A percentile compares a stretch with the other conserved stretches of the same genome.
Evolutionary conservation across 2,113 vertebrate species (phyloP).

Genomic region (Daphoenositta chrysoptera): DNA sequence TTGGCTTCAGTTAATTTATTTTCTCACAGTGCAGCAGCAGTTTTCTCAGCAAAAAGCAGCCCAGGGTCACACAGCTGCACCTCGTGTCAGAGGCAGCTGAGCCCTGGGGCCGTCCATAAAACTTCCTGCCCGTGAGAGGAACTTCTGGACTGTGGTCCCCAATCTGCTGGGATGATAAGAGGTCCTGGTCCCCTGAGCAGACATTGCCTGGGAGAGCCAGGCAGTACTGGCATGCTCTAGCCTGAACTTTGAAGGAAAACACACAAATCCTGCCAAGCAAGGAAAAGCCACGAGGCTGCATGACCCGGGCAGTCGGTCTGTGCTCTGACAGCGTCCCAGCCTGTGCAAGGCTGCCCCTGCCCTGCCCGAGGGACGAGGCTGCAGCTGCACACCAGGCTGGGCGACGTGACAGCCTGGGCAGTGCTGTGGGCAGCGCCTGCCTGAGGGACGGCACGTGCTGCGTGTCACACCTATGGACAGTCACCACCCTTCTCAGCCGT

Average conservation of each 20-base stretch:
- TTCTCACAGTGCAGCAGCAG: neutral
- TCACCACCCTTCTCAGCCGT: fast-evolving
- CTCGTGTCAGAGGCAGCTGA: neutral
- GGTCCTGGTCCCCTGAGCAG: neutral
- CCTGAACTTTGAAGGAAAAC: neutral
- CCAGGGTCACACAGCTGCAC: neutral
- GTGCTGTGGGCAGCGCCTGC: neutral
- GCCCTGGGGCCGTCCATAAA: neutral
- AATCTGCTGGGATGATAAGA: neutral
- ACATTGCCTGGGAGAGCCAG: neutral
- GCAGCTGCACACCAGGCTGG: neutral
- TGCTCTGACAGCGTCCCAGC: neutral
- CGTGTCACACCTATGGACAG: fast-evolving
- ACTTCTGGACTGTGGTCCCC: neutral
- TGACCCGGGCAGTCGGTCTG: neutral
- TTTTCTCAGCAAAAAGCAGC: neutral
- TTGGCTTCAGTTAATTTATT: neutral
- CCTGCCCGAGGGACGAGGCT: neutral
- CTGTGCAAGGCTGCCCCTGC: slow-evolving; percentile 20
- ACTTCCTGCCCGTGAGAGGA: neutral
- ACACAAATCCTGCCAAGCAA: fast-evolving
- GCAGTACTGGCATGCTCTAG: fast-evolving
- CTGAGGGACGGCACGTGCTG: neutral
- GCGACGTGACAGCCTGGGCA: neutral
- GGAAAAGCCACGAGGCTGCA: neutral